Evolutionary conservation across 1,140 invertebrate genomes (phyloP), one percentile per base, ranked within the genome.

Genomic region (Philopotamus ludificatus): DNA sequence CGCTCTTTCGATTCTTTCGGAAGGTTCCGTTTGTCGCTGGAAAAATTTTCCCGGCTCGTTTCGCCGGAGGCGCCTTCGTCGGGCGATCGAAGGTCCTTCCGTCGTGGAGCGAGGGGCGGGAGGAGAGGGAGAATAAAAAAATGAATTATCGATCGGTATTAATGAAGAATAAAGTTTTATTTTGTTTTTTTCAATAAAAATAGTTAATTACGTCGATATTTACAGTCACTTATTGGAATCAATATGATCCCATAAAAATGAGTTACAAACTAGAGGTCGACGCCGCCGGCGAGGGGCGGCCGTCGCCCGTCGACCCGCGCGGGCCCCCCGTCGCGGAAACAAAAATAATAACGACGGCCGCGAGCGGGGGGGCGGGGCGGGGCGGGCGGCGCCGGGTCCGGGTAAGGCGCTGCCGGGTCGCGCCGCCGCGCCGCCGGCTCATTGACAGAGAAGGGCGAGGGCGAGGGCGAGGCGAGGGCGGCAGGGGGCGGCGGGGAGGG

Each of bases 391-490:
- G 21, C 25, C 45, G 58, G 57, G 71, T 66, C 57, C 47, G 72
- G 74, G 72, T 51, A 72, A 67, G 73, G 63, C 63, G 65, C 73
- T 50, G 77, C 76, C 22, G 71, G 22, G 73, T 71, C 77, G 73
- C 74, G 82, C 77, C 75, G 84, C 86, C 70, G 80, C 70, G 80
- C 83, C 84, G 66, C 90, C 90, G 70, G 88, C 86, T n/a, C n/a
- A n/a, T n/a, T n/a, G n/a, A n/a, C n/a, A n/a, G n/a, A n/a, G n/a
- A n/a, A n/a, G n/a, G n/a, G n/a, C n/a, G n/a, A n/a, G n/a, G n/a
- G n/a, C n/a, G n/a, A 87, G 83, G 64, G 90, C 89, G 79, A 95
- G 72, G 88, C 89, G 68, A 84, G 83, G 75, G 93, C 93, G 76
- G n/a, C 89, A 89, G 53, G 87, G 79, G 62, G 86, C 85, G 67